phyloP scores from a whole-genome alignment of 2,888 invertebrate species.

The Microctonus brassicae region DNA sequence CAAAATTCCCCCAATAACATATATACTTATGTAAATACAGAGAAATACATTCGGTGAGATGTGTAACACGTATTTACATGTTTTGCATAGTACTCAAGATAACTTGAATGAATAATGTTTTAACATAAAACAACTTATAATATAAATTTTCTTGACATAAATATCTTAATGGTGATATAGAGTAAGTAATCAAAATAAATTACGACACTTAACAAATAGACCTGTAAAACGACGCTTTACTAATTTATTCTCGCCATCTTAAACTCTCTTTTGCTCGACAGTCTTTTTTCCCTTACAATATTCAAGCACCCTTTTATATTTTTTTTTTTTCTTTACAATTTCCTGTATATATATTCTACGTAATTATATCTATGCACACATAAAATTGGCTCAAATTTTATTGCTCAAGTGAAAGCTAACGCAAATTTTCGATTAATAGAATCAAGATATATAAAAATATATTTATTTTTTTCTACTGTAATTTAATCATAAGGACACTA shows the following conservation, averaged over 20 bases:
- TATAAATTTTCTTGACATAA: slow-evolving; percentile 37
- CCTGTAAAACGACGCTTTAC: slow-evolving; percentile 12
- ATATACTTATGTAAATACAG: slow-evolving; percentile 22
- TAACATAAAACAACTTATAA: slow-evolving; percentile 40
- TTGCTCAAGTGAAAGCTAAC: background rate
- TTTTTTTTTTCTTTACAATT: background rate
- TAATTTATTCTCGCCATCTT: slow-evolving; percentile 12
- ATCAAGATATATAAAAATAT: background rate
- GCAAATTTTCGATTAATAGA: background rate
- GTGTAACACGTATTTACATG: too few species aligned
- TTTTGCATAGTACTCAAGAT: too few species aligned
- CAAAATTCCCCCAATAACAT: slow-evolving; percentile 38
- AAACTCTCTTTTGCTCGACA: background rate
- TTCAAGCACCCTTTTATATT: background rate
- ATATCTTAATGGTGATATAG: slow-evolving; percentile 39
- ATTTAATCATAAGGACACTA: background rate
- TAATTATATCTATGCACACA: too few species aligned
- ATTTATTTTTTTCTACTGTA: background rate
- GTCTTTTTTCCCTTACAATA: background rate
- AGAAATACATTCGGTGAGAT: slow-evolving; percentile 30
- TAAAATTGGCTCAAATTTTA: background rate
- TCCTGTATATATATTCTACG: background rate
- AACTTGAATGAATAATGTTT: slow-evolving; percentile 1
- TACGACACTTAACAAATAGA: slow-evolving; percentile 54
- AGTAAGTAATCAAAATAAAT: slow-evolving; percentile 63